Evolutionary conservation across 2,113 vertebrate genomes (phyloP), one percentile per base, ranked within the genome.

Genomic region (Gymnorhina tibicen): DNA sequence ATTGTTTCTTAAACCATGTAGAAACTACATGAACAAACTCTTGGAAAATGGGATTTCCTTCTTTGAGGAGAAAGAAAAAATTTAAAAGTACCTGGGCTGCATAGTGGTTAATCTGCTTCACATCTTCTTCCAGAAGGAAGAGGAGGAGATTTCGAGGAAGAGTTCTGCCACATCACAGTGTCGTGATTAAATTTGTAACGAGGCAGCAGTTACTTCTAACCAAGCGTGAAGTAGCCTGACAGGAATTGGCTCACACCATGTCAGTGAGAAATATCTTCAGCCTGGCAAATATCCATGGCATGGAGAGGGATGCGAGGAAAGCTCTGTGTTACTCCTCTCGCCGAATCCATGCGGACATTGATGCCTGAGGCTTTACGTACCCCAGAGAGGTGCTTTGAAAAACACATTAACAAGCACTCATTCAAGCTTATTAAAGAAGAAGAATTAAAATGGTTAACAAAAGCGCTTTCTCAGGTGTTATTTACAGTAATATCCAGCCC

Each of bases 151-250:
- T 5, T 28, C 53, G 19, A 19, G 63, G 85, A 50, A 37, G 70
- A 87, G 60, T 77, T 53, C 37, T 26, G 60, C 68, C 24, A 0
- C 77, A 66, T 81, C 76, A 26, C n/a, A 9, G 66, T 28, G 44
- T 67, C 53, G 28, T 69, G 91, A 95, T 94, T 87, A 87, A 85
- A 95, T 94, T 73, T 47, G 67, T 66, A 87, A 83, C 20, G 63
- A 93, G 85, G 53, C 82, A 94, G 63, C 50, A 42, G 52, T 89
- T 84, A 77, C 68, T 96, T 59, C 77, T 73, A 74, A 66, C 76
- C 68, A 42, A 30, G 91, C 53, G 1, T 87, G 88, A 95, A 93
- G 87, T 3, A 70, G 70, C 68, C 30, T 7, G 74, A 44, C 68
- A 87, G 70, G 80, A 58, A 49, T 49, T 58, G 77, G 58, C 77